A percentile compares a stretch with the other conserved stretches of the same genome.
These are phyloP conservation scores for Limnothrissa miodon DNA, from an alignment of 2,113 vertebrate genomes.

Conservation along the genomic window DNA sequence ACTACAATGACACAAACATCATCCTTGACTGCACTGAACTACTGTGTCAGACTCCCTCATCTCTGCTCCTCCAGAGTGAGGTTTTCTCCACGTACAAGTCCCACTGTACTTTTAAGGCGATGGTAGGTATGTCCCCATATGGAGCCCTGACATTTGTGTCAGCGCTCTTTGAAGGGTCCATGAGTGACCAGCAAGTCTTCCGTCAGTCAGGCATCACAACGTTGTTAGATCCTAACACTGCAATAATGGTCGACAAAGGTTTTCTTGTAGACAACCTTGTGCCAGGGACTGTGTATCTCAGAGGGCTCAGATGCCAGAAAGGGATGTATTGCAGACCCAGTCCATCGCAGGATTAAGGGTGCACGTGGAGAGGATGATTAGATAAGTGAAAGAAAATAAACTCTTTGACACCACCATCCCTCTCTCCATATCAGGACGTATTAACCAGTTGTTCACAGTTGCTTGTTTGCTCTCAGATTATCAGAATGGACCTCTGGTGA, in stretches of 20 bases:
- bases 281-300: background rate
- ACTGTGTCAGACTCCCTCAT: slow-evolving; percentile 24
- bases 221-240: slow-evolving; percentile 3
- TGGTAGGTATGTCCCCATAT: slow-evolving; percentile 18
- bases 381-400: slow-evolving; percentile 33
- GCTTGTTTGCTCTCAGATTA: slow-evolving; percentile 38
- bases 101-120: slow-evolving; percentile 32
- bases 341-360: slow-evolving; percentile 23
- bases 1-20: background rate
- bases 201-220: slow-evolving; percentile 9
- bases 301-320: too few species aligned
- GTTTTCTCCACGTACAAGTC: slow-evolving; percentile 37
- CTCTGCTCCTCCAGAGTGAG: slow-evolving; percentile 35
- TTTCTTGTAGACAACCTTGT: slow-evolving; percentile 23
- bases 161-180: background rate
- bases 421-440: background rate
- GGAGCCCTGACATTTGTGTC: background rate
- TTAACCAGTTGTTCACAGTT: slow-evolving; percentile 37
- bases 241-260: slow-evolving; percentile 25
- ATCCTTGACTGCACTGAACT: slow-evolving; percentile 33
- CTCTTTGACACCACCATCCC: slow-evolving; percentile 33
- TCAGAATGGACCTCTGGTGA: too few species aligned
- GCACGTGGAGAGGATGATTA: slow-evolving; percentile 20
- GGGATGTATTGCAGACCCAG: too few species aligned
- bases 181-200: slow-evolving; percentile 25